phyloP scores from a whole-genome alignment of 1,140 invertebrate species.

The Arctopsyche grandis region DNA sequence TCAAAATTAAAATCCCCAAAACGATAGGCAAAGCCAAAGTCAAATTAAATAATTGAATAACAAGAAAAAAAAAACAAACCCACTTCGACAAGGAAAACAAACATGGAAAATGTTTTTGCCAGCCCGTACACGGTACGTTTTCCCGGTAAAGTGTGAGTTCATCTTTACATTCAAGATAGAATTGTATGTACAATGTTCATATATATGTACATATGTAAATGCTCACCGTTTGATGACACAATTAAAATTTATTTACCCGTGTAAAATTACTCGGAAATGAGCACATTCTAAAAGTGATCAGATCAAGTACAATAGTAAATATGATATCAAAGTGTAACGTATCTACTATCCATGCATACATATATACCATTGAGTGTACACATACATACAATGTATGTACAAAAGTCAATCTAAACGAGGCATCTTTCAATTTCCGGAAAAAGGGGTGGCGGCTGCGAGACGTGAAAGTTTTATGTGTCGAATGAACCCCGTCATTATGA shows the following conservation, averaged over 20 bases:
- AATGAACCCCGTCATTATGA: conserved; percentile 14
- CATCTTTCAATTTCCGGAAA: conserved; percentile 29
- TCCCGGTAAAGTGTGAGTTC: conserved; percentile 12
- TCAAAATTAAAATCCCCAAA: too few relatives aligned
- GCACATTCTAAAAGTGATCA: too few relatives aligned
- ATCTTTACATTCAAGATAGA: neutral
- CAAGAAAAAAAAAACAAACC: too few relatives aligned
- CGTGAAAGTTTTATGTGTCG: conserved; percentile 20
- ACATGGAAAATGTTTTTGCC: conserved; percentile 19
- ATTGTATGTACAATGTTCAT: neutral
- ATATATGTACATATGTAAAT: neutral
- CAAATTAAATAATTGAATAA: too few relatives aligned
- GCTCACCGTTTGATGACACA: too few relatives aligned
- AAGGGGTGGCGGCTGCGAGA: neutral
- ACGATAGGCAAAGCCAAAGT: too few relatives aligned
- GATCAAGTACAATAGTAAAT: too few relatives aligned
- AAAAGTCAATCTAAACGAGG: conserved; percentile 1
- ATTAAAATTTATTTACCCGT: too few relatives aligned
- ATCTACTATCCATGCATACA: too few relatives aligned
- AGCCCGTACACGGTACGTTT: neutral
- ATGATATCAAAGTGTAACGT: too few relatives aligned
- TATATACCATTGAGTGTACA: neutral
- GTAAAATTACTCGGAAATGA: too few relatives aligned
- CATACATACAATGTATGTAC: neutral
- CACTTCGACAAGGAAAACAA: conserved; percentile 20